Base-by-base conservation (phyloP, 2,113 vertebrate species). In the Chaetops frenatus region DNA sequence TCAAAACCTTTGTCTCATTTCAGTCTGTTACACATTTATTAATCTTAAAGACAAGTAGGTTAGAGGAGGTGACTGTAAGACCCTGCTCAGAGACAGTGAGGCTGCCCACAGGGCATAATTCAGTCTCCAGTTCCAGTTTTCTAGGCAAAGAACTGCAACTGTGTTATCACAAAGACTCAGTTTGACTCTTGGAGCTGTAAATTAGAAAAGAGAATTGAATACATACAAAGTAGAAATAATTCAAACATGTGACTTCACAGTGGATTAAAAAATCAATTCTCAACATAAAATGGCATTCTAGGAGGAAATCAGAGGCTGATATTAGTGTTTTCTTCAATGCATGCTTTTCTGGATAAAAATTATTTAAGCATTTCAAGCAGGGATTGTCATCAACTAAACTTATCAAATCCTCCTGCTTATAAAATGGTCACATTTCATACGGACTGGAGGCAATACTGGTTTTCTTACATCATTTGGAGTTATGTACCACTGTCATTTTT, bases 141-240 rank as follows among this genome's bases (percentile, higher is more conserved):
- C 70, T 8, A 45, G 70, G 42, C 66, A 92, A 74, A 69, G 77
- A 81, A 31, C 65, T 72, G 24, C 24, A 42, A 45, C 77, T 66
- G 61, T 1, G 5, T 7, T n/a, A 71, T 69, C 70, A 80, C 70
- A 84, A 85, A 40, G 58, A 72, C 62, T 82, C 78, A 29, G 47
- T 87, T 53, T 81, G 81, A 73, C 18, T 82, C 42, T 42, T 54
- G 54, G 50, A 90, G 61, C 65, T 90, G 66, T 76, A 91, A 91
- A 92, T 87, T 87, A 86, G 57, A 69, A 93, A 85, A 92, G 79
- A 93, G 92, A 82, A 96, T 79, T 73, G 50, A 77, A 85, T 82
- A 58, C 21, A 56, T 80, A 47, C 16, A 33, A 90, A 69, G 33
- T 35, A 80, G 58, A 89, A 92, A 73, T 82, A 95, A 88, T 79